These are phyloP conservation scores for Tetramorium bicarinatum DNA, from an alignment of 2,888 invertebrate species.

Conservation along the genomic window DNA sequence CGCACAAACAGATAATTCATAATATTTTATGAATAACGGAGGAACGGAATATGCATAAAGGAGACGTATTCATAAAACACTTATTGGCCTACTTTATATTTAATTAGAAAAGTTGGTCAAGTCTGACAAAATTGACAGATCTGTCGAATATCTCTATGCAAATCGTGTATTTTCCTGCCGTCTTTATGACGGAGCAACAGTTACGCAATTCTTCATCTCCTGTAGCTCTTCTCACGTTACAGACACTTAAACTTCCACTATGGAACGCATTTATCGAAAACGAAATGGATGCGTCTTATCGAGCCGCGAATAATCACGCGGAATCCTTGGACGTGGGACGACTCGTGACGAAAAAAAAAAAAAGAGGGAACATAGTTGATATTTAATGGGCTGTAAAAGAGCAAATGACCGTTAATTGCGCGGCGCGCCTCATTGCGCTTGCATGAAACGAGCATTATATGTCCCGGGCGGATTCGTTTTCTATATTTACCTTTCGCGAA, in stretches of 20 bases:
- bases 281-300: conserved; percentile 20
- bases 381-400: conserved; percentile 73
- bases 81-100: background rate
- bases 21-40: conserved; percentile 9
- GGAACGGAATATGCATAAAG: background rate
- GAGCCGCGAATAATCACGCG: conserved; percentile 56
- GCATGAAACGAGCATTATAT: conserved; percentile 60
- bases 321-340: conserved; percentile 39
- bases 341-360: conserved; percentile 41
- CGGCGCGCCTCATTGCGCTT: conserved; percentile 61
- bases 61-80: background rate
- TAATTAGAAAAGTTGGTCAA: background rate
- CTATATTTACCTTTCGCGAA: conserved; percentile 58
- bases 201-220: background rate
- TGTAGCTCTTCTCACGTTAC: background rate
- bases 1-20: background rate
- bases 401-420: conserved; percentile 71
- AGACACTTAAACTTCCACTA: background rate
- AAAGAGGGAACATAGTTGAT: conserved; percentile 59
- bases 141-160: background rate
- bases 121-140: background rate
- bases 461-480: conserved; percentile 48
- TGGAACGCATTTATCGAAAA: background rate
- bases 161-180: background rate
- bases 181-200: background rate